Base-by-base conservation (phyloP, 2,797 vertebrate species). In the Ctenosaura bakeri region DNA sequence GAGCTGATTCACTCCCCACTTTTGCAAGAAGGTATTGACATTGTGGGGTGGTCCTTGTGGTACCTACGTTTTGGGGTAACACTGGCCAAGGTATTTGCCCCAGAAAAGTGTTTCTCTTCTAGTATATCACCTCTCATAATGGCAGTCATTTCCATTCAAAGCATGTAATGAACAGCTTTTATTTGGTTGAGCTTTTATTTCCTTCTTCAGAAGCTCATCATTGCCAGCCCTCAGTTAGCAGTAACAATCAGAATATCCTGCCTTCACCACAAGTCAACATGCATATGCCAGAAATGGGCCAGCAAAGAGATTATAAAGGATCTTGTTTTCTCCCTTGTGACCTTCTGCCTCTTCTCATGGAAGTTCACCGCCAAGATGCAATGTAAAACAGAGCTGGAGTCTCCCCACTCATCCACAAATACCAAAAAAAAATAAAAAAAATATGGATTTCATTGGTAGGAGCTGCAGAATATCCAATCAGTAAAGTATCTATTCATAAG, bases 361-460 rank as follows among this genome's bases (percentile, higher is more conserved):
- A 64, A 29, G 42, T 2, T 50, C 32, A 12, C 26, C 24, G 76
- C n/a, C 16, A 64, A 54, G 1, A 2, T 38, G 18, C 16, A 73
- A 35, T 32, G 29, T 8, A 16, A 71, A 89, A 85, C 20, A 89
- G 38, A 82, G 66, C 32, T 74, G 22, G n/a, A 82, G 56, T 69
- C 38, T 79, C 62, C 46, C 42, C 26, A 29, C 35, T 78, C 46
- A 69, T 20, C 26, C 26, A 56, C 50, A 78, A 78, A 89, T 78
- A 32, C 38, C 59, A 54, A 79, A 88, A 89, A 79, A 46, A 46
- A n/a, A n/a, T n/a, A n/a, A n/a, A n/a, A n/a, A n/a, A n/a, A n/a
- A n/a, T n/a, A n/a, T 54, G 46, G 35, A 46, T 81, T 42, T 64
- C 46, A 6, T 38, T 73, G 52, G 24, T 52, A 22, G 38, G 22